Evolutionary conservation across 2,888 invertebrate species (phyloP), one percentile per base, ranked within the genome.

Genomic region (Agrotis ipsilon): DNA sequence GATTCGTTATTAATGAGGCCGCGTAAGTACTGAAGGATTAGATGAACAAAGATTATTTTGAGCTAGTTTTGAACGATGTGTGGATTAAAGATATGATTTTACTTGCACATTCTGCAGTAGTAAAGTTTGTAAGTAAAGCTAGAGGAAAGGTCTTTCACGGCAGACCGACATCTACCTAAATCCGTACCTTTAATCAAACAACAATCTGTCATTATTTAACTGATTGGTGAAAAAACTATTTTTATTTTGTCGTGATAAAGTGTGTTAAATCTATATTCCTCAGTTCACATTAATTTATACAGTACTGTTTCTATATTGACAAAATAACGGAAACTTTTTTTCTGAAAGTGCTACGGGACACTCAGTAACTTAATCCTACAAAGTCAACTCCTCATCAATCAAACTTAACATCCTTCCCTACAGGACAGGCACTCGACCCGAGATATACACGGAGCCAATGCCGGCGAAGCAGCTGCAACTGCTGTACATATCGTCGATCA

Each of bases 401-500:
- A 49, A 58, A 57, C 16, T 57, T n/a, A 78, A 68, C 46, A 48
- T 13, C 16, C 2, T 67, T 64, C 49, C 62, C 64, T 68, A 68
- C 88, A 96, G 96, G 2, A 83, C 92, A 43, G 96, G 96, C 58
- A 93, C 94, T 9, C 87, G 96, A 81, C 97, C 97, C 14, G 94
- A 97, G 79, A 97, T 98, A 95, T 97, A 97, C 92, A 97, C 97
- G 68, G 98, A 98, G 88, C 94, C 96, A 74, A 93, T 97, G 91
- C 96, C 97, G 66, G 97, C 97, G 52, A 97, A 97, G 88, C 95
- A 96, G 68, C 97, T 97, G 81, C 96, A 98, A 83, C 97, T 97
- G 68, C 96, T 98, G 73, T 97, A 98, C 91, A 98, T 98, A 90
- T 97, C 97, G 62, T 97, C 97, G 49, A 96, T 98, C 84, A 97